A percentile compares a stretch with the other conserved stretches of the same genome.
These are phyloP conservation scores for Poeciliopsis infans DNA, from an alignment of 2,797 vertebrate species.

Conservation along the genomic window DNA sequence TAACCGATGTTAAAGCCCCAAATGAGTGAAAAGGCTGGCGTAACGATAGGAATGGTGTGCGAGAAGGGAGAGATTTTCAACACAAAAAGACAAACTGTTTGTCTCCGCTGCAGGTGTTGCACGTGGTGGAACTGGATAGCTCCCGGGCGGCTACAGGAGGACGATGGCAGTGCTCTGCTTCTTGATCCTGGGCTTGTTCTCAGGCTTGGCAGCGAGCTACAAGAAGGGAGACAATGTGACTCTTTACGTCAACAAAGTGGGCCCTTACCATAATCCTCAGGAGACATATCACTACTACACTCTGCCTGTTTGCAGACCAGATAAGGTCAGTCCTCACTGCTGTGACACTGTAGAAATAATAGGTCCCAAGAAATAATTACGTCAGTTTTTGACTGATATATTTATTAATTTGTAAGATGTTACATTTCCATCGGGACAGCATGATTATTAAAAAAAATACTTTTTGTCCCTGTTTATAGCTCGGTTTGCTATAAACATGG, in stretches of 20 bases:
- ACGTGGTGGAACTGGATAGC: slow-evolving; percentile 55
- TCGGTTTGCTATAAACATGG: too few species aligned
- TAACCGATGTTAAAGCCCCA: background rate
- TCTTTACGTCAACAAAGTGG: slow-evolving; percentile 95
- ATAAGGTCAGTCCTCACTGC: slow-evolving; percentile 79
- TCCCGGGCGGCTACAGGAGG: slow-evolving; percentile 52
- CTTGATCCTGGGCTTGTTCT: slow-evolving; percentile 70
- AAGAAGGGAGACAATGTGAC: slow-evolving; percentile 85
- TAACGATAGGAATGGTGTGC: too few species aligned
- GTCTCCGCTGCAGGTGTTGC: slow-evolving; percentile 61
- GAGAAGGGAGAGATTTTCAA: background rate
- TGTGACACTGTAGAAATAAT: background rate
- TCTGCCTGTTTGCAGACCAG: slow-evolving; percentile 90
- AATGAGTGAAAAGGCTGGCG: background rate
- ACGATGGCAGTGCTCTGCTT: slow-evolving; percentile 64
- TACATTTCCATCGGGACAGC: background rate
- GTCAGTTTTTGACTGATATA: background rate
- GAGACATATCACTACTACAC: slow-evolving; percentile 97
- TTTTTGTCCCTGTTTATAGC: background rate
- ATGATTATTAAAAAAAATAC: background rate
- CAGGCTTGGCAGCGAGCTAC: slow-evolving; percentile 78
- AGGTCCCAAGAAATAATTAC: background rate
- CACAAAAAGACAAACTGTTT: slow-evolving; percentile 31
- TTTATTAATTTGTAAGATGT: background rate
- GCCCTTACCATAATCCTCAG: slow-evolving; percentile 94